Percentiles rank a stretch among this genome's conserved stretches.
Conservation (phyloP, 2,888 invertebrate genomes). For the Ennomos quercinarius region DNA sequence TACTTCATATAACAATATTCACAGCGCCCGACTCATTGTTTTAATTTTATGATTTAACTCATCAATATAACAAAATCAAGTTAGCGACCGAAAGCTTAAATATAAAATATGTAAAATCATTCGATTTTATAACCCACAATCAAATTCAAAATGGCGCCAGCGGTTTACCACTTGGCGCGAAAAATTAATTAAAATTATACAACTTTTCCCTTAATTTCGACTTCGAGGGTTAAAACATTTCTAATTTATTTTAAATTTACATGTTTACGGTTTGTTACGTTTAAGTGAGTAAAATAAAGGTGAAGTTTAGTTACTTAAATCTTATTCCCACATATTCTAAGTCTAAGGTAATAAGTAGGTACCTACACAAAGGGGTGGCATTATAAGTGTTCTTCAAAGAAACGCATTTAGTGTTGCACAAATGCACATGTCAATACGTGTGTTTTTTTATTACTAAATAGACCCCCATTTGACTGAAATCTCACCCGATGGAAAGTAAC, state of each 20-base stretch:
- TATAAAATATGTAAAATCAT: constrained; percentile 27
- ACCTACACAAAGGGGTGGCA: too few species aligned
- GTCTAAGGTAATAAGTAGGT: too few species aligned
- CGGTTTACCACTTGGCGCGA: constrained; percentile 27
- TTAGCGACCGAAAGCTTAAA: neutral
- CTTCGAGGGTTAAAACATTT: constrained; percentile 17
- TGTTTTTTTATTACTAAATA: too few species aligned
- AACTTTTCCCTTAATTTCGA: constrained; percentile 20
- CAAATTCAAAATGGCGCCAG: constrained; percentile 39
- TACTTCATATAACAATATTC: too few species aligned
- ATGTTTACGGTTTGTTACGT: constrained; percentile 26
- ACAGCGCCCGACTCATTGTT: neutral
- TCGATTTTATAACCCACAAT: constrained; percentile 33
- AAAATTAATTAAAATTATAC: constrained; percentile 38
- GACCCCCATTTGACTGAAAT: too few species aligned
- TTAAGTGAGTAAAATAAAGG: constrained; percentile 3
- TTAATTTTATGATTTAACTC: neutral
- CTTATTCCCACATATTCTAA: too few species aligned
- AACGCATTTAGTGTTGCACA: too few species aligned
- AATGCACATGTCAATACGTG: too few species aligned
- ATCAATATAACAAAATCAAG: constrained; percentile 8
- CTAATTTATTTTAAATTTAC: constrained; percentile 25
- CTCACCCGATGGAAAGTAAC: too few species aligned
- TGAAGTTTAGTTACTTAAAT: too few species aligned
- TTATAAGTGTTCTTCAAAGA: too few species aligned